Conservation (phyloP, 2,113 vertebrate species). For the Pycnonotus jocosus region DNA sequence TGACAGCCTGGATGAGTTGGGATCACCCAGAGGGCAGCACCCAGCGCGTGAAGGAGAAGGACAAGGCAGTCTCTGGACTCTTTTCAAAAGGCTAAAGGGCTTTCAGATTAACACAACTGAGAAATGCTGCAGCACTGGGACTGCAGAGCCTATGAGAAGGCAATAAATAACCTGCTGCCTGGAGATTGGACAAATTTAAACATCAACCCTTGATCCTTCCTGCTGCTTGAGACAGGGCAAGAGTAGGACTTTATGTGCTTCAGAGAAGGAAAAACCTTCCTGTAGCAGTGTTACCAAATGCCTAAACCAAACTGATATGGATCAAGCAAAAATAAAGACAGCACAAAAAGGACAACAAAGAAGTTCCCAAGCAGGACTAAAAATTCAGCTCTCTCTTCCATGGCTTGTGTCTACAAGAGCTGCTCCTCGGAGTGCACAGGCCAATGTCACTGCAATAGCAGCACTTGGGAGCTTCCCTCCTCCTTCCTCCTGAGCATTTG, state of each 20-base stretch:
- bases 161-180: background rate
- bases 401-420: background rate
- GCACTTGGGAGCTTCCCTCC: background rate
- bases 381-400: background rate
- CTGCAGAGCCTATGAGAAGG: background rate
- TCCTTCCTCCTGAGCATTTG: background rate
- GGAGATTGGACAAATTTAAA: background rate
- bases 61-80: background rate
- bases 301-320: accelerated
- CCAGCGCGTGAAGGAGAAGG: accelerated
- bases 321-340: background rate
- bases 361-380: background rate
- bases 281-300: background rate
- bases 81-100: background rate
- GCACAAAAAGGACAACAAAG: background rate
- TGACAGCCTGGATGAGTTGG: accelerated
- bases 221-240: background rate
- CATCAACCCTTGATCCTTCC: background rate
- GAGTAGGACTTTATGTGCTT: background rate
- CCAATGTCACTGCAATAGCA: background rate
- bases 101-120: background rate
- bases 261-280: background rate
- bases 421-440: background rate
- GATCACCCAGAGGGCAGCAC: background rate
- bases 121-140: background rate